Evolutionary conservation across 2,113 vertebrate genomes (phyloP).

Genomic region (Propithecus coquereli): DNA sequence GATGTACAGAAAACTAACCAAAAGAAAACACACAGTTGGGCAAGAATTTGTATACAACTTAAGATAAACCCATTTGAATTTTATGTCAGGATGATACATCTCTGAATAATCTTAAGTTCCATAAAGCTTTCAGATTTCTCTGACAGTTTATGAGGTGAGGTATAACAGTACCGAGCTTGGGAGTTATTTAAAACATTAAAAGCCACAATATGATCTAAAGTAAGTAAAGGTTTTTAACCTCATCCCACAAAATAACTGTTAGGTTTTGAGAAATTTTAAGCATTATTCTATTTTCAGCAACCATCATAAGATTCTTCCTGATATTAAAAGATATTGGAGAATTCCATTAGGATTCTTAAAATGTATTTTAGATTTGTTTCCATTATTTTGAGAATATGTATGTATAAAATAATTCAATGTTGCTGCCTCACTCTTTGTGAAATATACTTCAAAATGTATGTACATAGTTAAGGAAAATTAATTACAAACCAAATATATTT

Average conservation of each 20-base stretch:
- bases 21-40: not conserved
- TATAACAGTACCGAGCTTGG: not conserved
- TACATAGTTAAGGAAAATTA: not conserved
- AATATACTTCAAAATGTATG: not conserved
- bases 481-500: not conserved
- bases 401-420: not conserved
- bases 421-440: not conserved
- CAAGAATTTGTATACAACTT: not conserved
- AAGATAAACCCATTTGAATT: not conserved
- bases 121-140: not conserved
- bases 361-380: not conserved
- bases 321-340: not conserved
- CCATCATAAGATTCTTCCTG: not conserved
- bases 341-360: not conserved
- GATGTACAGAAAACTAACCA: not conserved
- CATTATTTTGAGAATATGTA: not conserved
- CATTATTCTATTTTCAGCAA: not conserved
- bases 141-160: not conserved
- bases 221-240: slow-evolving; percentile 36
- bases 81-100: slow-evolving; percentile 10
- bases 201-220: slow-evolving; percentile 10
- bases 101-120: not conserved
- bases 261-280: not conserved
- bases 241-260: slow-evolving; percentile 16
- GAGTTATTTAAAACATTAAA: slow-evolving; percentile 40